Base-by-base conservation (phyloP, 2,797 vertebrate species). In the Macropus fuliginosus region DNA sequence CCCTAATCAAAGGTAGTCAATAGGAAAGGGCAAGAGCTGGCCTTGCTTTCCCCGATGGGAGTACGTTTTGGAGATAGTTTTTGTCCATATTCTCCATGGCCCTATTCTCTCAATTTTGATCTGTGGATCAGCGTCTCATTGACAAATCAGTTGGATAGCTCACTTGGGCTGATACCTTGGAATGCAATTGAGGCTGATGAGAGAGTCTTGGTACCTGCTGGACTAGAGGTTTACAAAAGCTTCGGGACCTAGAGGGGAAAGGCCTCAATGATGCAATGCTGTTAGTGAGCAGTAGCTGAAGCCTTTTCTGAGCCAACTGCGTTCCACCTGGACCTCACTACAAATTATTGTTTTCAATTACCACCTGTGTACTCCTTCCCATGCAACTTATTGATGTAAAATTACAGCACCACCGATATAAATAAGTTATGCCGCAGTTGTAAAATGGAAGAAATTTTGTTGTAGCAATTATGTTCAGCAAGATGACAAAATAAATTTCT, bases 401-500 rank as follows among this genome's bases (percentile, higher is more conserved):
- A 99, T 99, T 99, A 99, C 98, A 98, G 98, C 98, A 98, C 98
- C 98, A 98, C 98, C 97, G 98, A 98, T 99, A 99, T 99, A 99
- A 99, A 99, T 99, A 99, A 99, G 98, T 99, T 99, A 99, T 99
- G 98, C 98, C 96, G 98, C 50, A 56, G 98, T 98, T 99, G 98
- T 99, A 99, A 99, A 99, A 99, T 98, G 98, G 98, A 98, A 99
- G 98, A 98, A 98, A 99, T 99, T 99, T 99, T 98, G 99, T 99
- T 99, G 98, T 99, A 98, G 99, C 99, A 99, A 99, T 99, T 99
- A 99, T 99, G 99, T 99, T 99, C 98, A 98, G 98, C 98, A 99
- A 99, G 99, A 99, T 98, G 99, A 99, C 99, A 99, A 99, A 99
- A 98, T 99, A 99, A 99, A 99, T 99, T 99, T 99, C 98, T 98